Base-by-base conservation (phyloP, 1,140 invertebrate species). In the Drosophila neocordata region DNA sequence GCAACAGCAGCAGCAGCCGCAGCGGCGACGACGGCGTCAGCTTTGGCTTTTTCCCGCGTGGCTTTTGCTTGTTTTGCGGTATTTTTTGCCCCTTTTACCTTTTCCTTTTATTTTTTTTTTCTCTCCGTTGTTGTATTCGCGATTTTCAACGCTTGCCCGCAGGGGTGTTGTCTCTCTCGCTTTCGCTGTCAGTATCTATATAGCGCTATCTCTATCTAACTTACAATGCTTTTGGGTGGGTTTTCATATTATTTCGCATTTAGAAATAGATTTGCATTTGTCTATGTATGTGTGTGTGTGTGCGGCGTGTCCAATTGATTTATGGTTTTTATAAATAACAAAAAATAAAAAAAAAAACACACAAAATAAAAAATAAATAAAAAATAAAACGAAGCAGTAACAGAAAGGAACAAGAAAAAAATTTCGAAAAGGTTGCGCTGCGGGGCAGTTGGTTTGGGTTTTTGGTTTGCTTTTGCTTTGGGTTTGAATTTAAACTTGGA, bases 181-280 rank as follows among this genome's bases (percentile, higher is more conserved):
- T 57, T 7, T 59, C 20, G 66, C 55, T 13, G 13, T 24, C 35
- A 9, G 9, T 2, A 2, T 48, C 41, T 48, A 9, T 37, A 18
- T 48, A 31, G 27, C 27, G 1, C 56, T 34, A n/a, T 37, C 64
- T 63, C 51, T 8, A 6, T 6, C 35, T 15, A 20, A 24, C 22
- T 41, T 13, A 20, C 52, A 44, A 4, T 44, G 38, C 58, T 64
- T 77, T 70, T 55, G 72, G 63, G 52, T 75, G 73, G 64, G 63
- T 71, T 77, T 37, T 38, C 74, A 66, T 90, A 89, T 89, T 89
- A 89, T 89, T 89, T 89, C 78, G 87, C 79, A 89, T 89, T 89
- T 89, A 89, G 89, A 89, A 89, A 89, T 89, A 89, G 85, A 89
- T 89, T 89, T 89, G 85, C 85, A 88, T 88, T 85, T 71, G 82